Conservation (phyloP, 2,888 invertebrate species). For the Idaea aversata region DNA sequence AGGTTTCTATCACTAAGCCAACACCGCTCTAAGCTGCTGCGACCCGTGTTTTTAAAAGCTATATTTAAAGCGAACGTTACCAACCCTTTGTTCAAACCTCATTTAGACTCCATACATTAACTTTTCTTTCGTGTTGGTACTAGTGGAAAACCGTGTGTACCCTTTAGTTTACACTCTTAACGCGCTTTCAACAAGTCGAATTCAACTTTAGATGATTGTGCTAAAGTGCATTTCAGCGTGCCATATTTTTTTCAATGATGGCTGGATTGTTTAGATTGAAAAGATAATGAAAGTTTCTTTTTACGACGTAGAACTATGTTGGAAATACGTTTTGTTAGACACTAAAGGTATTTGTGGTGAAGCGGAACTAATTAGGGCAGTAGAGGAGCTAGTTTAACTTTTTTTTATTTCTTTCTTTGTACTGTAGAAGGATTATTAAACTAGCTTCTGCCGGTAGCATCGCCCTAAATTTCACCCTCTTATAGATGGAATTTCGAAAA, state of each 20-base stretch:
- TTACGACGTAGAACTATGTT: conserved; percentile 6
- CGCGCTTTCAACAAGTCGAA: conserved; percentile 15
- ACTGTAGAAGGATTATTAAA: not conserved
- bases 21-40: too few species aligned
- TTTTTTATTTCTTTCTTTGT: not conserved
- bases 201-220: conserved; percentile 23
- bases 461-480: too few species aligned
- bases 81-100: conserved; percentile 55
- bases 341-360: not conserved
- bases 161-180: conserved; percentile 30
- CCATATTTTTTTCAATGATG: conserved; percentile 25
- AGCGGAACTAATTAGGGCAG: not conserved
- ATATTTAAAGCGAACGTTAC: not conserved
- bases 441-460: not conserved
- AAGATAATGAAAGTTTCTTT: conserved; percentile 41
- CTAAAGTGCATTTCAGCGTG: conserved; percentile 24
- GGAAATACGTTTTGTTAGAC: conserved; percentile 5
- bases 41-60: not conserved
- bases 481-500: too few species aligned
- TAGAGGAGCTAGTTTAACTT: not conserved
- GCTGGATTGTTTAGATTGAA: conserved; percentile 46
- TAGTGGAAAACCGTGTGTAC: conserved; percentile 50
- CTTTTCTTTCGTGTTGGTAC: conserved; percentile 48
- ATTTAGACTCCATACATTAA: conserved; percentile 57
- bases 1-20: too few species aligned